Percentiles rank a stretch among this genome's conserved stretches.
Conservation (phyloP, 2,797 vertebrate species). For the Dipus sagitta region DNA sequence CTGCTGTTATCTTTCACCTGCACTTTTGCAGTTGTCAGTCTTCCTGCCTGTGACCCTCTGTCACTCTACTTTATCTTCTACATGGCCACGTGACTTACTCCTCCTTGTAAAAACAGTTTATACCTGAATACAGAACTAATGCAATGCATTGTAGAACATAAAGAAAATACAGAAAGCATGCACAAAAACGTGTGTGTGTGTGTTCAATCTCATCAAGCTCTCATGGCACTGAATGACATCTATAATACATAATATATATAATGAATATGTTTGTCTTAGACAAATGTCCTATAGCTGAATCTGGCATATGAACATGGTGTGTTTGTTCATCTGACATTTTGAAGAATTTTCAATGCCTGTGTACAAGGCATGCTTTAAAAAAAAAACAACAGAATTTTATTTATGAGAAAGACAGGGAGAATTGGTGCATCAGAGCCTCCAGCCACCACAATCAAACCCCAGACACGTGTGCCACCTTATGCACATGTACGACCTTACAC, state of each 20-base stretch:
- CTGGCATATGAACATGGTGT: background rate
- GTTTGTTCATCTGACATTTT: constrained; percentile 3
- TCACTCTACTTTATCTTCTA: constrained; percentile 11
- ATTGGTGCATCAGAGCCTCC: too few relatives aligned
- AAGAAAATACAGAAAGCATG: constrained; percentile 41
- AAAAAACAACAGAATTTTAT: too few relatives aligned
- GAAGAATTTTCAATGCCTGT: constrained; percentile 51
- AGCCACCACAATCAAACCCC: too few relatives aligned
- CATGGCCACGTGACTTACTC: background rate
- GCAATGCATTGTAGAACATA: background rate
- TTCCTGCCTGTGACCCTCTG: background rate
- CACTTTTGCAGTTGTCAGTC: background rate
- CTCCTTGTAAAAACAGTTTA: background rate
- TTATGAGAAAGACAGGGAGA: too few relatives aligned
- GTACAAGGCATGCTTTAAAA: background rate
- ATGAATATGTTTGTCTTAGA: constrained; percentile 9
- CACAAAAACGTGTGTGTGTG: background rate
- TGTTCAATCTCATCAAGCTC: background rate
- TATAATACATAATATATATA: background rate
- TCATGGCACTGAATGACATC: constrained; percentile 3
- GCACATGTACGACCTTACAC: too few relatives aligned
- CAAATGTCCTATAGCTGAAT: background rate
- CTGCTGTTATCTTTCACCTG: background rate
- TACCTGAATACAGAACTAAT: constrained; percentile 32
- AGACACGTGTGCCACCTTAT: too few relatives aligned